Conservation (phyloP, 2,797 vertebrate species). For the Typhlichthys subterraneus region DNA sequence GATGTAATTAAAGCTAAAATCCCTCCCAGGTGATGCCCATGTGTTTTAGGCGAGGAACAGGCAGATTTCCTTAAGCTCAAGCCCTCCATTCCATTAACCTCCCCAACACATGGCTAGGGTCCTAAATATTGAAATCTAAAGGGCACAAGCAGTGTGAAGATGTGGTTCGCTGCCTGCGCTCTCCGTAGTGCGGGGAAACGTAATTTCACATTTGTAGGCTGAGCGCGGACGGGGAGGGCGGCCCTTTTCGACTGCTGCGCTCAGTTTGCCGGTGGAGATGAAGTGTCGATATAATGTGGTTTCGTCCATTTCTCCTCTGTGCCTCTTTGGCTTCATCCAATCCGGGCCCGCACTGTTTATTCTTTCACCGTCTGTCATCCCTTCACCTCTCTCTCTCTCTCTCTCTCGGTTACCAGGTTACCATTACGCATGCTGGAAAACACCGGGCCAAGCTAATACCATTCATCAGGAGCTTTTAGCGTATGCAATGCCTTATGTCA, state of each 20-base stretch:
- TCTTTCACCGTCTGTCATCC: not conserved
- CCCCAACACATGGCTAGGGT: slow-evolving; percentile 36
- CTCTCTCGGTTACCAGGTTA: not conserved
- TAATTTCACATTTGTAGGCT: slow-evolving; percentile 64
- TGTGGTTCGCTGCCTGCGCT: slow-evolving; percentile 35
- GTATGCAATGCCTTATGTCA: slow-evolving; percentile 72
- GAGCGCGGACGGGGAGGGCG: slow-evolving; percentile 10
- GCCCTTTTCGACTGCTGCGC: slow-evolving; percentile 31
- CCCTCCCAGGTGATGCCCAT: slow-evolving; percentile 33
- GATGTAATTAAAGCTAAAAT: slow-evolving; percentile 52
- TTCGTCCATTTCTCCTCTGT: slow-evolving; percentile 20
- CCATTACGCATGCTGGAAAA: slow-evolving; percentile 52
- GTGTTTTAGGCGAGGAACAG: slow-evolving; percentile 25
- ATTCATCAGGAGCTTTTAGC: slow-evolving; percentile 68
- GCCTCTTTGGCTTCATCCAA: slow-evolving; percentile 20
- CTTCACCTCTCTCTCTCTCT: slow-evolving; percentile 14
- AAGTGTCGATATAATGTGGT: slow-evolving; percentile 44
- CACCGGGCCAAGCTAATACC: slow-evolving; percentile 63
- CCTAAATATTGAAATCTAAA: slow-evolving; percentile 57
- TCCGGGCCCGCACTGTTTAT: not conserved
- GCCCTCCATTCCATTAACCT: slow-evolving; percentile 60
- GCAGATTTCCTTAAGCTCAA: slow-evolving; percentile 31
- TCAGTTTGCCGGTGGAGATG: slow-evolving; percentile 31
- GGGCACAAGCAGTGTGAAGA: slow-evolving; percentile 39
- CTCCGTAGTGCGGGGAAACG: slow-evolving; percentile 48